phyloP scores from a whole-genome alignment of 2,888 invertebrate genomes.

The Chelonus formosanus region DNA sequence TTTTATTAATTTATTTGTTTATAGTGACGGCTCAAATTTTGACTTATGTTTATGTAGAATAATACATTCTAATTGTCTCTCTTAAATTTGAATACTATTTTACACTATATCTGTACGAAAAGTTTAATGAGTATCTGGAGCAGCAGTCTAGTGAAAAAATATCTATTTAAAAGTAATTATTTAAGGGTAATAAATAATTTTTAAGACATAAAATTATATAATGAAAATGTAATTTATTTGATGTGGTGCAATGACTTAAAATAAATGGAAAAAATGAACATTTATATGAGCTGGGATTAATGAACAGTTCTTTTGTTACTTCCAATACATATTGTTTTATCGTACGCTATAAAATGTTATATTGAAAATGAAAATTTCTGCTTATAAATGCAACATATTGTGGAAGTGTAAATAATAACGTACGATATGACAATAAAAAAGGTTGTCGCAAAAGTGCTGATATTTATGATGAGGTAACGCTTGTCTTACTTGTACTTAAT shows the following conservation, averaged over 20 bases:
- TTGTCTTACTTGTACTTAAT: conserved; percentile 67
- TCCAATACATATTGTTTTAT: conserved; percentile 41
- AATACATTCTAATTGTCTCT: no score
- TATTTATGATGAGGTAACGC: conserved; percentile 65
- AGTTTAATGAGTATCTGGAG: no score
- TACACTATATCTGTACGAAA: no score
- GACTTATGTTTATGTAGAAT: no score
- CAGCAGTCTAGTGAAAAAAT: no score
- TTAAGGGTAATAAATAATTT: no score
- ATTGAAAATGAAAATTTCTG: no score
- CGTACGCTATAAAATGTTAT: no score
- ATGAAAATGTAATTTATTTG: conserved; percentile 67
- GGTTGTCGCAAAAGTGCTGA: conserved; percentile 55
- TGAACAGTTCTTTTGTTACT: conserved; percentile 56
- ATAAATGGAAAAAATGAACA: conserved; percentile 65
- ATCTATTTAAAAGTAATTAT: no score
- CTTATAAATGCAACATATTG: conserved; percentile 53
- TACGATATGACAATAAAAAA: conserved; percentile 51
- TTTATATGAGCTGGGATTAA: conserved; percentile 64
- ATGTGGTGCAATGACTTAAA: conserved; percentile 67
- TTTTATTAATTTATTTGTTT: no score
- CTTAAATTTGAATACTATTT: no score
- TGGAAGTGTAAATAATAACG: conserved; percentile 50
- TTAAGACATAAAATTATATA: conserved; percentile 47
- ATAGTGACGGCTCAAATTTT: no score